A percentile compares a stretch with the other conserved stretches of the same genome.
Conservation (phyloP, 2,113 vertebrate species). For the Okapia johnstoni region DNA sequence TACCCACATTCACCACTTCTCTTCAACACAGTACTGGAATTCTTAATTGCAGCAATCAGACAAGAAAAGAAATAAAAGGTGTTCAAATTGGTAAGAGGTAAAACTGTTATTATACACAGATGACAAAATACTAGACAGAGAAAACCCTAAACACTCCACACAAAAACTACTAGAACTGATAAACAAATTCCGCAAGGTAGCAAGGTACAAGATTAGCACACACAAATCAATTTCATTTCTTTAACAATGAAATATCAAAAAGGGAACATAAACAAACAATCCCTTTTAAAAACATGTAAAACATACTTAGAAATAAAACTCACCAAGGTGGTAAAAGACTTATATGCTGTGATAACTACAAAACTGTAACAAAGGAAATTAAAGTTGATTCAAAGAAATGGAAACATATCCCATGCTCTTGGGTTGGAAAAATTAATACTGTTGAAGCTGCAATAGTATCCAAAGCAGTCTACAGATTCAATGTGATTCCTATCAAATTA, state of each 20-base stretch:
- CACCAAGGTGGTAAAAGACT: neutral
- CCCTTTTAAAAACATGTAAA: neutral
- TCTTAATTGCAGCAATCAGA: neutral
- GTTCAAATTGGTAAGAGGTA: neutral
- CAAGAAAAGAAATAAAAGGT: neutral
- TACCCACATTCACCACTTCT: neutral
- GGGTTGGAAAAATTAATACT: neutral
- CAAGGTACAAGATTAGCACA: neutral
- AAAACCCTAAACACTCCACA: neutral
- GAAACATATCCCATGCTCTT: neutral
- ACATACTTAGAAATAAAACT: neutral
- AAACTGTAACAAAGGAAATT: neutral
- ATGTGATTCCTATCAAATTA: neutral
- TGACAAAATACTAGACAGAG: neutral
- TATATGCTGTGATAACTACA: neutral
- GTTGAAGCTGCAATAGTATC: neutral
- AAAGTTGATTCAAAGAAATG: neutral
- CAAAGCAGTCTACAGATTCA: neutral
- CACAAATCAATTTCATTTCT: neutral
- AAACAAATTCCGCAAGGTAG: neutral
- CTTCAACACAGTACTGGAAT: neutral
- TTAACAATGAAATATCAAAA: neutral
- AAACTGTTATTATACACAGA: neutral
- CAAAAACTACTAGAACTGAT: neutral
- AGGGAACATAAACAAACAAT: neutral